Evolutionary conservation across 2,113 vertebrate species (phyloP), one percentile per base, ranked within the genome.

Genomic region (Amphiprion percula): DNA sequence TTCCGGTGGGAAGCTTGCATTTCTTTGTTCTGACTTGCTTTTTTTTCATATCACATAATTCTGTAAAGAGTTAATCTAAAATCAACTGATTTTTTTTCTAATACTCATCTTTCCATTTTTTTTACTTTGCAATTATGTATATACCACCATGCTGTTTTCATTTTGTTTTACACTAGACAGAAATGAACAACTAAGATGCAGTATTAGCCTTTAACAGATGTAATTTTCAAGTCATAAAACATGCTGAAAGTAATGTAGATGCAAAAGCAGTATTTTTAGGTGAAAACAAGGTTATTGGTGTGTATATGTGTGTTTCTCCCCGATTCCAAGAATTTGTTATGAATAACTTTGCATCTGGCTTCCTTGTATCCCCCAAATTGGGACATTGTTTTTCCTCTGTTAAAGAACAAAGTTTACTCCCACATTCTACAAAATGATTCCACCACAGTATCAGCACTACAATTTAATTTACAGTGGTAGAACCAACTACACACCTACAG

Each of bases 101-200:
- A 59, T 83, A 74, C 46, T 77, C 19, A 53, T 75, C 75, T 39
- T 82, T 83, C 24, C 14, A 56, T 61, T 68, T 81, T 85, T 91
- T 88, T 74, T 85, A 88, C 69, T 78, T 85, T 91, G 74, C 74
- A 84, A 79, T 83, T 85, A 72, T 93, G 88, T 93, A 88, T 83
- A 92, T 92, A 91, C 62, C 59, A 63, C 41, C 11, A 67, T 89
- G 24, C 60, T 80, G 41, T 87, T 84, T 87, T 78, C 52, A 67
- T 74, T 74, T 76, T 73, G 16, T 88, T 80, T 83, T 82, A 84
- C 67, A 82, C 14, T 92, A 66, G 74, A 80, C 68, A 86, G 47
- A 77, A 81, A 78, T 47, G 62, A 91, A 80, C 78, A 87, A 83
- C 70, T 86, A 74, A 87, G 91, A 83, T 93, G 86, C 93, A 94